Evolutionary conservation across 2,797 vertebrate species (phyloP), one percentile per base, ranked within the genome.

Genomic region (Malurus splendens): DNA sequence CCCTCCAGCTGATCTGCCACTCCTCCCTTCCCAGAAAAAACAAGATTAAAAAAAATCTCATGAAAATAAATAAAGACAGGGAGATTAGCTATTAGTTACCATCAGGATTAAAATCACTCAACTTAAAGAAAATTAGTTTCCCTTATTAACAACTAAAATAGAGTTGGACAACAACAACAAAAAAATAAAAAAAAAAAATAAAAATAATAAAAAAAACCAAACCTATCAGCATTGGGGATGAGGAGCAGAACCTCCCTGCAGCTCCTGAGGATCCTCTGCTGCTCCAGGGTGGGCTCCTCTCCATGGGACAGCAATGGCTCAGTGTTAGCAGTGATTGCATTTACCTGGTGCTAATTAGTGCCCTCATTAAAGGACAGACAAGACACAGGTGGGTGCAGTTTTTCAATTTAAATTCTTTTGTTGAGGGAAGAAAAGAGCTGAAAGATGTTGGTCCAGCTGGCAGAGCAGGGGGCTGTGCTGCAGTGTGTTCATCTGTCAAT

Each of bases 261-360:
- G 9, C 6, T n/a, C 7, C 10, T 30, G 45, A n/a, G 7, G 8
- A 6, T 7, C 33, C 24, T 30, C 45, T 12, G 2, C 36, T n/a
- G 7, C 16, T 62, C 16, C 9, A 33, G 22, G 0, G 0, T 4
- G 2, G 3, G 3, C 22, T 38, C 25, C 12, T 57, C 23, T 30
- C 44, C 38, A 20, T 14, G 18, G 6, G 9, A 4, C 18, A 13
- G 36, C 11, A 36, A 36, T 36, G 36, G 36, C 36, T 36, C 32
- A 32, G 7, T 6, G 19, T 15, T 8, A n/a, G 56, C 39, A 50
- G 22, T n/a, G 52, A 60, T 48, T 59, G 30, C 22, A 23, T 3
- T 67, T 39, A 54, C 42, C 24, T 45, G 70, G 10, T 6, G 48
- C 13, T 18, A 62, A 73, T 62, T 47, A 66, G 14, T 33, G 14